A percentile compares a stretch with the other conserved stretches of the same genome.
Conservation (phyloP, 2,888 invertebrate species). For the Drosophila diplacantha region DNA sequence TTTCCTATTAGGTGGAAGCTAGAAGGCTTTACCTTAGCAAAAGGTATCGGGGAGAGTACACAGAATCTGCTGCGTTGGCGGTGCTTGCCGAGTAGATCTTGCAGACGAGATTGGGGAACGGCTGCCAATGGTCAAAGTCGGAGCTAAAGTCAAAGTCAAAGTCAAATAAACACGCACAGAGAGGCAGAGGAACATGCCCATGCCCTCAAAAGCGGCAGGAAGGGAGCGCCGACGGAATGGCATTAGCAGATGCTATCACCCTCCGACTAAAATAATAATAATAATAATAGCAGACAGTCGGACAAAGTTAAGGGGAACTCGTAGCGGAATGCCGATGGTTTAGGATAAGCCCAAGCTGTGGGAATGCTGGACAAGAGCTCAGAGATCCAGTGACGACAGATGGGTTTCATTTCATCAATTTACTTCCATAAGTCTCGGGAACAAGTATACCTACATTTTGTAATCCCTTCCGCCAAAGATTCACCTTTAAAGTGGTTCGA, state of each 20-base stretch:
- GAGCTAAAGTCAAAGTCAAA: conserved; percentile 65
- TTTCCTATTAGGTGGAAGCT: not conserved
- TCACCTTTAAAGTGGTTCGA: not conserved
- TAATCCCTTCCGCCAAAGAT: not conserved
- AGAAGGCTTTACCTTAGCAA: conserved; percentile 14
- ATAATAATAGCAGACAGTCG: conserved; percentile 36
- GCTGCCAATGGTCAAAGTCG: conserved; percentile 55
- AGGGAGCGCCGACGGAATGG: conserved; percentile 52
- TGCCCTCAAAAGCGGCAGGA: conserved; percentile 48
- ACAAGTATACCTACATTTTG: not conserved
- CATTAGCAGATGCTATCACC: conserved; percentile 61
- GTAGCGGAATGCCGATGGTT: conserved; percentile 21
- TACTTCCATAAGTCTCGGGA: not conserved
- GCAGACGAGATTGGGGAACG: conserved; percentile 44
- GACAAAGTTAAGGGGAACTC: conserved; percentile 13
- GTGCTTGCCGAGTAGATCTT: conserved; percentile 57
- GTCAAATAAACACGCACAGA: conserved; percentile 66
- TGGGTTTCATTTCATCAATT: not conserved
- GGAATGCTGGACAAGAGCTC: conserved; percentile 4
- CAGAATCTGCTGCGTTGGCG: conserved; percentile 49
- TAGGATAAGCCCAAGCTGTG: conserved; percentile 25
- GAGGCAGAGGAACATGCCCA: conserved; percentile 32
- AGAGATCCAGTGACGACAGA: conserved; percentile 20
- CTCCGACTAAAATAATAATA: conserved; percentile 43
- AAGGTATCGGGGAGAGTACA: conserved; percentile 29